Percentiles rank a stretch among this genome's conserved stretches.
Evolutionary conservation across 30 jellyfish, hydroid and myxozoan species (phyloP).

Genomic region (Aurelia sp.): DNA sequence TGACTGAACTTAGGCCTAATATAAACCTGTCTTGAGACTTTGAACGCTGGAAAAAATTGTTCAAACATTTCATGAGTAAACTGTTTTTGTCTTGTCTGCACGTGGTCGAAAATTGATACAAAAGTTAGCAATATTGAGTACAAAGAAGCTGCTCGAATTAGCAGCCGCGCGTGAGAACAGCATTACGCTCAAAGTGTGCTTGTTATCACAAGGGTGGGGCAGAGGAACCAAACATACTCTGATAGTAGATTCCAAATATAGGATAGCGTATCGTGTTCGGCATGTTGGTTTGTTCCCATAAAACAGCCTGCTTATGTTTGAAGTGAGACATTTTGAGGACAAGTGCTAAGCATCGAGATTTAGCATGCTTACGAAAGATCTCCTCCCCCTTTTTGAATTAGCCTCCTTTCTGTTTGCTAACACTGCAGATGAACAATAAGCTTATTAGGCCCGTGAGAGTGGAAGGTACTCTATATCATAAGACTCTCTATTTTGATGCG

Average conservation of each 20-base stretch:
- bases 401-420: too few species aligned
- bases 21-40: slow-evolving; percentile 15
- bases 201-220: slow-evolving; percentile 3
- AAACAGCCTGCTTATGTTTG: slow-evolving; percentile 22
- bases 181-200: slow-evolving; percentile 3
- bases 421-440: too few species aligned
- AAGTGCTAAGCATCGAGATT: too few species aligned
- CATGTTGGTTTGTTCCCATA: not conserved
- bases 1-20: slow-evolving; percentile 7
- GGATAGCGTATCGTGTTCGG: too few species aligned
- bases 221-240: too few species aligned
- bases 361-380: too few species aligned
- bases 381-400: too few species aligned
- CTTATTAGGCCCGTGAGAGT: too few species aligned
- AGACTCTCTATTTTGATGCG: too few species aligned
- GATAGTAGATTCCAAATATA: too few species aligned
- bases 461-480: too few species aligned
- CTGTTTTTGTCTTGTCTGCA: slow-evolving; percentile 66
- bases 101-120: slow-evolving; percentile 82
- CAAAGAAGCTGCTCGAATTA: slow-evolving; percentile 13
- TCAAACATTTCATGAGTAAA: slow-evolving; percentile 60
- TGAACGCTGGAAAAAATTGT: slow-evolving; percentile 43
- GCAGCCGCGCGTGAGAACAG: slow-evolving; percentile 56
- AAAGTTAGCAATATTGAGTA: slow-evolving; percentile 31
- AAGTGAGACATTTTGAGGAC: slow-evolving; percentile 4